These are phyloP conservation scores for Podotricha telesiphe DNA, from an alignment of 2,888 invertebrate genomes.

Conservation along the genomic window DNA sequence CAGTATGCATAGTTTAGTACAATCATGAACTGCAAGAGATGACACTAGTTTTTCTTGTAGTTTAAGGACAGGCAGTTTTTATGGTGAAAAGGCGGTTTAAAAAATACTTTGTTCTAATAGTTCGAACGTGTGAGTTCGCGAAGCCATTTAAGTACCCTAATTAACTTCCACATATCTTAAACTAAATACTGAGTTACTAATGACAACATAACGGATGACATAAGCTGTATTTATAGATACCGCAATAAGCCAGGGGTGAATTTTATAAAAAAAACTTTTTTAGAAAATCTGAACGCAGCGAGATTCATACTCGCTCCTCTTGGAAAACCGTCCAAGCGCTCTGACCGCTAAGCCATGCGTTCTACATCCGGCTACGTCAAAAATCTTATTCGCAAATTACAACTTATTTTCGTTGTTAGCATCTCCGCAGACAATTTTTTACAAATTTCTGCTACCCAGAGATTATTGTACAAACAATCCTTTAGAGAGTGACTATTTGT, in stretches of 20 bases:
- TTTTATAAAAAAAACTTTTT: too few species aligned
- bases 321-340: too few species aligned
- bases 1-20: not conserved
- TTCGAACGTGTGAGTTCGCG: constrained; percentile 57
- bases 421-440: too few species aligned
- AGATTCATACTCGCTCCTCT: too few species aligned
- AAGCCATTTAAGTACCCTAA: constrained; percentile 56
- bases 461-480: too few species aligned
- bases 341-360: too few species aligned
- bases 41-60: not conserved
- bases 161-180: constrained; percentile 29
- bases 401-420: too few species aligned
- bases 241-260: not conserved
- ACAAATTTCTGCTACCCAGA: too few species aligned
- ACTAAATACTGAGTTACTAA: constrained; percentile 33
- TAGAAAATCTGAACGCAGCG: too few species aligned
- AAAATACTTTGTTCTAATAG: constrained; percentile 47
- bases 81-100: constrained; percentile 34
- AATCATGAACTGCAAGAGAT: not conserved
- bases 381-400: too few species aligned
- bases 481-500: too few species aligned
- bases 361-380: too few species aligned
- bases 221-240: constrained; percentile 24
- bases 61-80: not conserved
- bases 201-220: constrained; percentile 29